Conservation (phyloP, 1,140 invertebrate species). For the Thaumetopoea pityocampa region DNA sequence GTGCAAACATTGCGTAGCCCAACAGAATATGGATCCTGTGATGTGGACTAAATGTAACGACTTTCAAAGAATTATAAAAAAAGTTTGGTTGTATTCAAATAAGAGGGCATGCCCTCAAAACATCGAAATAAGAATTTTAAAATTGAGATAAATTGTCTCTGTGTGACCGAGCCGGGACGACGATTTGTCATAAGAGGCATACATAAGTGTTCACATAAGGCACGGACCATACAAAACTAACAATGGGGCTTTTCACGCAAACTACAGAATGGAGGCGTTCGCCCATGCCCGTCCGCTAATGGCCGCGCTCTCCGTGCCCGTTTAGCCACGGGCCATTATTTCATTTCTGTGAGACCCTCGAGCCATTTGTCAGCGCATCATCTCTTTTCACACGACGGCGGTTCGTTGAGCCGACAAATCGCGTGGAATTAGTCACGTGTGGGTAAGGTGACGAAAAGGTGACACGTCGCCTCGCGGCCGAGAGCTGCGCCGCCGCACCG, state of each 20-base stretch:
- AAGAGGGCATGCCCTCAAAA: constrained; percentile 18
- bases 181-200: constrained; percentile 70
- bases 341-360: constrained; percentile 71
- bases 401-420: constrained; percentile 67
- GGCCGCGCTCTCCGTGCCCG: constrained; percentile 54
- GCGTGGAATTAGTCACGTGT: constrained; percentile 71
- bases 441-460: constrained; percentile 71
- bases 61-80: neutral
- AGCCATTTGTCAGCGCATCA: constrained; percentile 71
- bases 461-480: constrained; percentile 50
- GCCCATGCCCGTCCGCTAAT: constrained; percentile 72
- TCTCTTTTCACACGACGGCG: constrained; percentile 65
- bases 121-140: constrained; percentile 35
- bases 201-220: constrained; percentile 68
- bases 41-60: too few relatives aligned
- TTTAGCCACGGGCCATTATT: constrained; percentile 71
- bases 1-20: too few relatives aligned
- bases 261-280: constrained; percentile 70
- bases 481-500: too few relatives aligned
- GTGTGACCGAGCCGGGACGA: constrained; percentile 40
- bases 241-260: constrained; percentile 69
- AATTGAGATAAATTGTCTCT: constrained; percentile 55
- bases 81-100: neutral
- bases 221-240: constrained; percentile 66
- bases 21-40: too few relatives aligned